Conservation (phyloP, 2,797 vertebrate genomes). For the Discoglossus pictus region DNA sequence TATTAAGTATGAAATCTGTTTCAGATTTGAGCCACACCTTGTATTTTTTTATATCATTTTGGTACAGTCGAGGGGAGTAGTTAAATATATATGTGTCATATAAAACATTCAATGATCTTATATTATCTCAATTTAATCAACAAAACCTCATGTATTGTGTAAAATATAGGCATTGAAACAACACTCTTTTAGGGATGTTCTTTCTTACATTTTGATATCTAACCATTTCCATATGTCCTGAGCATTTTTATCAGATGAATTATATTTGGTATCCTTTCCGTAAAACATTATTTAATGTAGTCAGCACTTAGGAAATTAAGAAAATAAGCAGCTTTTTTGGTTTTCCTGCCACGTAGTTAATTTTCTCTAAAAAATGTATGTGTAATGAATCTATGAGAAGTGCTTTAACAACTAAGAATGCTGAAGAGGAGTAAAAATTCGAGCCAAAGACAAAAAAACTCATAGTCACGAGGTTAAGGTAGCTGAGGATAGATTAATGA, state of each 20-base stretch:
- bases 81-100: too few species aligned
- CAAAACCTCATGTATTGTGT: too few species aligned
- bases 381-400: background rate
- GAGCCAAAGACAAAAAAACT: conserved; percentile 21
- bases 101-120: too few species aligned
- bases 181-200: too few species aligned
- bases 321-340: conserved; percentile 32
- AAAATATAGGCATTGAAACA: too few species aligned
- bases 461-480: conserved; percentile 41
- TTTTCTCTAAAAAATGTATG: conserved; percentile 21
- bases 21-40: too few species aligned
- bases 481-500: conserved; percentile 15
- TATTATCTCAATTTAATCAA: too few species aligned
- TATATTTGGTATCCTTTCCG: conserved; percentile 24
- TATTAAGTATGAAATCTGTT: too few species aligned
- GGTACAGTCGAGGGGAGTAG: too few species aligned
- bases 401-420: background rate
- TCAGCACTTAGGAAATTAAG: conserved; percentile 36
- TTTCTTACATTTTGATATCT: background rate
- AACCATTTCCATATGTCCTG: conserved; percentile 40
- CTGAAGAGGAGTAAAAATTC: conserved; percentile 20
- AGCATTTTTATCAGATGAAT: conserved; percentile 29
- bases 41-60: too few species aligned
- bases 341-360: conserved; percentile 38
- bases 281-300: conserved; percentile 19